Base-by-base conservation (phyloP, 2,797 vertebrate genomes). In the Erethizon dorsatum region DNA sequence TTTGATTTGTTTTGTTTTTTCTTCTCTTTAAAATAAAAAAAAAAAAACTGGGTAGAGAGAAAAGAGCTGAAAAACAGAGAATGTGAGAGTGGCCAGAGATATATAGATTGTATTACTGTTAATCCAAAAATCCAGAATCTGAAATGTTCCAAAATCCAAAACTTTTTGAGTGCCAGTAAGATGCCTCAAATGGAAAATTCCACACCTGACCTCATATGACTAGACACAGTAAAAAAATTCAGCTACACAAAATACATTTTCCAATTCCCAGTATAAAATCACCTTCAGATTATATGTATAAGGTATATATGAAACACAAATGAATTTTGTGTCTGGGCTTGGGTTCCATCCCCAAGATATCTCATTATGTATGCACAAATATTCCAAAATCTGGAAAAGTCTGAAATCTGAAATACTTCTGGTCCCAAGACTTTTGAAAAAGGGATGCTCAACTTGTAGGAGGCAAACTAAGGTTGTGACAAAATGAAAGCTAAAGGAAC, bases 401-500 rank as follows among this genome's bases (percentile, higher is more conserved):
- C 14, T 80, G 17, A 59, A 80, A 50, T 80, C 37, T 78, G 77
- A 95, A 79, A 61, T 11, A n/a, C 50, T 79, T 22, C 31, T 61
- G 20, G 37, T 91, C 45, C 33, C 61, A 78, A 41, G 31, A 18
- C 52, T 69, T 94, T 75, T 84, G 59, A 20, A 84, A 24, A 69
- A 50, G 11, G 33, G 24, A 26, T 17, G n/a, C 18, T 84, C 41
- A 56, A 47, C 20, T 61, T 88, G 8, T 22, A 80, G 59, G 54
- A 88, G 31, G 41, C 80, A 93, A 95, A 87, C 33, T 15, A 69
- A 95, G 87, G 22, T 1, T 86, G 8, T 69, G 26, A 71, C 54
- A 63, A 45, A 59, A 88, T 2, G 5, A 63, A 77, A 75, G 37
- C 67, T 54, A 63, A 83, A 50, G 85, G 24, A 47, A 54, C 13